A percentile compares a stretch with the other conserved stretches of the same genome.
Evolutionary conservation across 2,113 vertebrate genomes (phyloP).

Genomic region (Malurus alboscapulatus): DNA sequence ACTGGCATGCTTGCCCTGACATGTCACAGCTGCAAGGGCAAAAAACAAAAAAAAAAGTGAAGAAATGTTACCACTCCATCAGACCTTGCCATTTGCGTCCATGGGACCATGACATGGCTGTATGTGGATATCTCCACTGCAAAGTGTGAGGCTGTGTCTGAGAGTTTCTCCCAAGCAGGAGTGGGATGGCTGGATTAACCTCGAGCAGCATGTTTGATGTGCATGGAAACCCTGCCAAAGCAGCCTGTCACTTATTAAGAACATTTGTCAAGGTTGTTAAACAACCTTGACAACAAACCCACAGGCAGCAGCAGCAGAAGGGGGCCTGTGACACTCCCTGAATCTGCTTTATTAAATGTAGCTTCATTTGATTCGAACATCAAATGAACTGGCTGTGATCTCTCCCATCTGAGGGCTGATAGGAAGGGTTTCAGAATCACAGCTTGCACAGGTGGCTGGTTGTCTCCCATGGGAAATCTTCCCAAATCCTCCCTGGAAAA

Average conservation of each 20-base stretch:
- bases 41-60: background rate
- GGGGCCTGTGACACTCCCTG: background rate
- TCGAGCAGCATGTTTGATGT: slow-evolving; percentile 6
- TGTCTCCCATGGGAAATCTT: background rate
- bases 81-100: background rate
- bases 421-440: background rate
- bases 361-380: slow-evolving; percentile 17
- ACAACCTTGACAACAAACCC: slow-evolving; percentile 65
- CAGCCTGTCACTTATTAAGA: slow-evolving; percentile 59
- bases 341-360: slow-evolving; percentile 20
- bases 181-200: background rate
- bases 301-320: slow-evolving; percentile 39
- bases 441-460: background rate
- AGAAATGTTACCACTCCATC: background rate
- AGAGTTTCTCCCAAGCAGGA: background rate
- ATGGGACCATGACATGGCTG: fast-evolving
- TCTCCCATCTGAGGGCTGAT: background rate
- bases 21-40: background rate
- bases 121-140: background rate
- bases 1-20: background rate
- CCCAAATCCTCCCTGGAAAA: background rate
- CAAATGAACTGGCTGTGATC: background rate
- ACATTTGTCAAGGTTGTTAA: slow-evolving; percentile 65
- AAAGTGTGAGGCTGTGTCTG: background rate
- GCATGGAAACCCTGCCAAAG: slow-evolving; percentile 51